Percentiles rank a stretch among this genome's conserved stretches.
Conservation (phyloP, 2,888 invertebrate species). For the Drosophila robusta region DNA sequence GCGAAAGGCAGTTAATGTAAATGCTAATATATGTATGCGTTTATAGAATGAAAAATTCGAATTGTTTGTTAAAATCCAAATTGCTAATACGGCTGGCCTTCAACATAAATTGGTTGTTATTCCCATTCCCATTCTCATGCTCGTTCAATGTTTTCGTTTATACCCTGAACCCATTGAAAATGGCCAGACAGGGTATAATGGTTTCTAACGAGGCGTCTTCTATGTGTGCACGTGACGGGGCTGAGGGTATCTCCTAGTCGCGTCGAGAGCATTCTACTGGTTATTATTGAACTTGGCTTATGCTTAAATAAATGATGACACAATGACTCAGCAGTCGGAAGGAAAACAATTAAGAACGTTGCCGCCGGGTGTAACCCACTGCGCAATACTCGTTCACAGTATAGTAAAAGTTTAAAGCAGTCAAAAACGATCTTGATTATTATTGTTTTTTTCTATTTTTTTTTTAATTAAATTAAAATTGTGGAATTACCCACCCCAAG, state of each 20-base stretch:
- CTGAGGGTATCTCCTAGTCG: not conserved
- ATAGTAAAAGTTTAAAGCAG: too few relatives aligned
- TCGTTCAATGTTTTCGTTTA: not conserved
- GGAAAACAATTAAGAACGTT: not conserved
- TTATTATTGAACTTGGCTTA: slow-evolving; percentile 5
- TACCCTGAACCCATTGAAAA: too few relatives aligned
- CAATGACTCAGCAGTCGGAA: slow-evolving; percentile 31
- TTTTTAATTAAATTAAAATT: too few relatives aligned
- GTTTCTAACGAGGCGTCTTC: not conserved
- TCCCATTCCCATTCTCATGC: not conserved
- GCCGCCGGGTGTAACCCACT: too few relatives aligned
- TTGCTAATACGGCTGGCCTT: slow-evolving; percentile 27
- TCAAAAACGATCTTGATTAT: too few relatives aligned
- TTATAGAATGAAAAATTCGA: not conserved
- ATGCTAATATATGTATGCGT: not conserved
- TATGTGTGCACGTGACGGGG: too few relatives aligned
- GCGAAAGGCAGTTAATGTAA: not conserved
- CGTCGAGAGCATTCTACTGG: not conserved
- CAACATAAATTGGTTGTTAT: slow-evolving; percentile 10
- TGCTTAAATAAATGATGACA: slow-evolving; percentile 20
- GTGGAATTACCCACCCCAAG: too few relatives aligned
- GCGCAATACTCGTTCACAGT: too few relatives aligned
- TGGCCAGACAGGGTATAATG: not conserved
- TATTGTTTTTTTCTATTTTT: too few relatives aligned
- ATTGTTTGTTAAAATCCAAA: not conserved